These are phyloP conservation scores for Calephelis perditalis DNA, from an alignment of 2,888 invertebrate genomes.

Conservation along the genomic window DNA sequence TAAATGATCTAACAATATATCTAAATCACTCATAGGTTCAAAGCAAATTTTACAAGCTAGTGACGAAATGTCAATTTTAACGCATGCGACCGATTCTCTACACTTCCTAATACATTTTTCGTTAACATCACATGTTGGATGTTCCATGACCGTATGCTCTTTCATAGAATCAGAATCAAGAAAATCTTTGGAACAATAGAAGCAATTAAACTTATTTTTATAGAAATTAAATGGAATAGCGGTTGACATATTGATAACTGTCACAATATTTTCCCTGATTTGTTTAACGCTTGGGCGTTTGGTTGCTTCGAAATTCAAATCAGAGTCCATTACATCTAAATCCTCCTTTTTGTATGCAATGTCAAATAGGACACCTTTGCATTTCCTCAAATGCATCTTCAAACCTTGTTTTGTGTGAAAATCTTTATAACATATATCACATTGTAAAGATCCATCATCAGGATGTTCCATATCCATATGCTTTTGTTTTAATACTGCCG, in stretches of 20 bases:
- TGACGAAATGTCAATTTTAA: conserved; percentile 63
- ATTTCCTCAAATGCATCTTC: conserved; percentile 61
- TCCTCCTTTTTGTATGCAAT: conserved; percentile 54
- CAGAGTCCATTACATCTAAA: conserved; percentile 49
- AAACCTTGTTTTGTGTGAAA: conserved; percentile 67
- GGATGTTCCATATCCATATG: conserved; percentile 65
- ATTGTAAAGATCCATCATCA: conserved; percentile 59
- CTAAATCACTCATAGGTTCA: conserved; percentile 52
- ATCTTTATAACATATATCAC: conserved; percentile 57
- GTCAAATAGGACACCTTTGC: conserved; percentile 51
- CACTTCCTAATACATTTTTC: conserved; percentile 65
- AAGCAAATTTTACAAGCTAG: conserved; percentile 65
- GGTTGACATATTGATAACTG: conserved; percentile 66
- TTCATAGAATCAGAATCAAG: conserved; percentile 59
- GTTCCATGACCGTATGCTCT: conserved; percentile 59
- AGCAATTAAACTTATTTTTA: conserved; percentile 69
- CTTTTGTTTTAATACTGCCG: conserved; percentile 59
- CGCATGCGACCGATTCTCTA: conserved; percentile 63
- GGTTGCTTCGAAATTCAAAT: conserved; percentile 47
- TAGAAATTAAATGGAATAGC: conserved; percentile 70
- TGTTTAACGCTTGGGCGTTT: conserved; percentile 64
- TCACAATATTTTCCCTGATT: conserved; percentile 61
- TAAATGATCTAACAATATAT: conserved; percentile 57
- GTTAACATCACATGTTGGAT: conserved; percentile 59
- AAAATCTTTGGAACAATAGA: conserved; percentile 68